Evolutionary conservation across 23 tunicate species (phyloP).

Genomic region (Oikopleura albicans): DNA sequence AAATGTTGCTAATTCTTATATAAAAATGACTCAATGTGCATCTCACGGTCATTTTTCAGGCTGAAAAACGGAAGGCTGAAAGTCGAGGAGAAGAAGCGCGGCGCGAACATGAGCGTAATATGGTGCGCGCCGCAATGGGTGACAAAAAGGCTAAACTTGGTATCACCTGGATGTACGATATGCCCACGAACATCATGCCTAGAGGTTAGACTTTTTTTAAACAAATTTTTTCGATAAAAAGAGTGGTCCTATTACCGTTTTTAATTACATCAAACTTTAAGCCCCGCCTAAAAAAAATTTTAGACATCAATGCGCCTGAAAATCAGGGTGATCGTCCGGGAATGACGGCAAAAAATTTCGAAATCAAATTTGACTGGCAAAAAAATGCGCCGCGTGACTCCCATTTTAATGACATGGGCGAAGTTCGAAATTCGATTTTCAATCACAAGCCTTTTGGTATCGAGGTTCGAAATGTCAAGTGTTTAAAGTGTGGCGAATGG

Average conservation of each 20-base stretch:
- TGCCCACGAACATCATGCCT: background rate
- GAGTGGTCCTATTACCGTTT: too few species aligned
- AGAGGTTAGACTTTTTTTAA: background rate
- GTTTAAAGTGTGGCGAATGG: background rate
- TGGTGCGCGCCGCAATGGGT: background rate
- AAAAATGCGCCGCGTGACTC: constrained; percentile 80
- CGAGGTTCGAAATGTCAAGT: background rate
- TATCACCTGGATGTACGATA: background rate
- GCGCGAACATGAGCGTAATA: background rate
- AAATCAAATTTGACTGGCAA: constrained; percentile 91
- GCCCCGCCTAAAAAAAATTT: too few species aligned
- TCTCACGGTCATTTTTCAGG: too few species aligned
- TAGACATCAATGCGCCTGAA: background rate
- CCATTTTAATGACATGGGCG: constrained; percentile 67
- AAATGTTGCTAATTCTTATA: too few species aligned
- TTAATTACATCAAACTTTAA: too few species aligned
- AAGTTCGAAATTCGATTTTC: constrained; percentile 16
- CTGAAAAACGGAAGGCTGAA: background rate
- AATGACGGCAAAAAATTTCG: constrained; percentile 17
- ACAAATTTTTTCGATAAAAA: too few species aligned
- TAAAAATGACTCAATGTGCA: too few species aligned
- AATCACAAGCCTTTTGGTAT: background rate
- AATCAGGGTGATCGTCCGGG: background rate
- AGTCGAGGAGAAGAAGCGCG: background rate
- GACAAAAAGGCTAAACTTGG: background rate